phyloP scores from a whole-genome alignment of 2,113 vertebrate genomes.

The Microcebus griseorufus region DNA sequence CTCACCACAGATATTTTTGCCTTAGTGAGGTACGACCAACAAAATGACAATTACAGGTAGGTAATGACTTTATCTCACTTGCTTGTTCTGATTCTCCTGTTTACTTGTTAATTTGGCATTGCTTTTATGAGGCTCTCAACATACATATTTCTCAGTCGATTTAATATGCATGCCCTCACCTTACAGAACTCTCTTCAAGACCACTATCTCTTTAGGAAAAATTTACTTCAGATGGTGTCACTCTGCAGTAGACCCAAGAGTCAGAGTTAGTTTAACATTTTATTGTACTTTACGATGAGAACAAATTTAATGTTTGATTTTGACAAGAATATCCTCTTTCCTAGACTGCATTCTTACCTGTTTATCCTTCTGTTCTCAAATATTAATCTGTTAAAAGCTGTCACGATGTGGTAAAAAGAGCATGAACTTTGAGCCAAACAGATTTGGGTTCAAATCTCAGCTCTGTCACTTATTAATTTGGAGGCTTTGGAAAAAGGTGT shows the following conservation, averaged over 20 bases:
- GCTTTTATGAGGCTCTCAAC: neutral
- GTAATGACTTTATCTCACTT: slow-evolving; percentile 52
- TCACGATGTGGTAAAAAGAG: neutral
- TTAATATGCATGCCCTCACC: neutral
- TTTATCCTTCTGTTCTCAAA: slow-evolving; percentile 11
- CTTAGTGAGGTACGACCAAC: slow-evolving; percentile 97
- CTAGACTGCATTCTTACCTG: neutral
- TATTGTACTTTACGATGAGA: neutral
- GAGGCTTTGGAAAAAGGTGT: neutral
- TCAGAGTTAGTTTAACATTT: neutral
- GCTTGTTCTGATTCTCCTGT: neutral
- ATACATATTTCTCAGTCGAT: neutral
- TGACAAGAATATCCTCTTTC: neutral
- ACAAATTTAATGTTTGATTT: neutral
- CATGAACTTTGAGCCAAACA: neutral
- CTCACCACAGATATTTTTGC: slow-evolving; percentile 96
- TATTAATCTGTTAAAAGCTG: neutral
- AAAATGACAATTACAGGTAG: slow-evolving; percentile 98
- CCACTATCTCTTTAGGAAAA: neutral
- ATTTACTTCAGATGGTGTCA: neutral
- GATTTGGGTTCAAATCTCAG: neutral
- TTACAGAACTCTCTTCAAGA: neutral
- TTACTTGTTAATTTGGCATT: neutral
- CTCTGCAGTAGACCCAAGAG: neutral
- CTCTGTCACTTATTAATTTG: neutral